Evolutionary conservation across 2,113 vertebrate species (phyloP).

Genomic region (Pogonocichla stellata): DNA sequence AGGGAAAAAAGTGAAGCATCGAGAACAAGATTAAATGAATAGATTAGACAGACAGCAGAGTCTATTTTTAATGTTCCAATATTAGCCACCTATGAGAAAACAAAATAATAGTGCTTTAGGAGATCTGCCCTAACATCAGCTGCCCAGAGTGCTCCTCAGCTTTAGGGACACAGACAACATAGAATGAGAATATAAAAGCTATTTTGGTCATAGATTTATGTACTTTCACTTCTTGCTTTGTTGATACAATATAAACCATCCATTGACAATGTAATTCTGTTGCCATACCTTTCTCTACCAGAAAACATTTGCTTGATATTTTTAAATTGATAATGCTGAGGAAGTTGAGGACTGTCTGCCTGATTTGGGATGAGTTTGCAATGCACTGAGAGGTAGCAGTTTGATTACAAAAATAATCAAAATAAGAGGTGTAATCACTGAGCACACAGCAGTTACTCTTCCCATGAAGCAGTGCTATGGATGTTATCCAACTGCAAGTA

Average conservation of each 20-base stretch:
- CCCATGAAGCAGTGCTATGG: neutral
- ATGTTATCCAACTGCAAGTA: neutral
- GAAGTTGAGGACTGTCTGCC: neutral
- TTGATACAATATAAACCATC: neutral
- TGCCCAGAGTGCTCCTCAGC: neutral
- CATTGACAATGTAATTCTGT: neutral
- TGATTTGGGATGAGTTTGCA: neutral
- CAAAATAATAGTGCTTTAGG: neutral
- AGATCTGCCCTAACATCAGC: neutral
- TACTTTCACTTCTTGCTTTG: neutral
- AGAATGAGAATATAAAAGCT: neutral
- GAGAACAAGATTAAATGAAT: neutral
- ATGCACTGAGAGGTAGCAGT: neutral
- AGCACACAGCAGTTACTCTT: neutral
- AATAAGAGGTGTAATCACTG: neutral
- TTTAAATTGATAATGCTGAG: neutral
- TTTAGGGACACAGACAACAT: neutral
- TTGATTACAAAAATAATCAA: neutral
- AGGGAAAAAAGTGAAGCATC: neutral
- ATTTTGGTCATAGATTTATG: neutral
- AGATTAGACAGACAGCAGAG: slow-evolving; percentile 9
- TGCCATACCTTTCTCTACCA: neutral
- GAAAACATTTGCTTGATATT: neutral
- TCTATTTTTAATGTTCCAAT: slow-evolving; percentile 33
- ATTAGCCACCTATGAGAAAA: slow-evolving; percentile 19